These are phyloP conservation scores for Philaethria dido DNA, from an alignment of 2,888 invertebrate species.

Conservation along the genomic window DNA sequence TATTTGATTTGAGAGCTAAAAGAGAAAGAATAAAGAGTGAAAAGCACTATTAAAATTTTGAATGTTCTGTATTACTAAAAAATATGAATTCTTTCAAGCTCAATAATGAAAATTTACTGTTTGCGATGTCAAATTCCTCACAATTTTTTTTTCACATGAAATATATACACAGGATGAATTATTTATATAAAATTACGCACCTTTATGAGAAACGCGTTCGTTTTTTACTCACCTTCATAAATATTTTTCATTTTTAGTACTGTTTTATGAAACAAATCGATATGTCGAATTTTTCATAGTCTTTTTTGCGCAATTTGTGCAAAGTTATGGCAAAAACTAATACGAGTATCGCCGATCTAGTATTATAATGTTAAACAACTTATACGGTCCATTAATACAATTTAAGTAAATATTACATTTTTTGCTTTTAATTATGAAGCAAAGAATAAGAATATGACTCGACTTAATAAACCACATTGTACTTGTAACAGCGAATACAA, in stretches of 20 bases:
- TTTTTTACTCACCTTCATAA: constrained; percentile 31
- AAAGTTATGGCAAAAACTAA: constrained; percentile 5
- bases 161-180: constrained; percentile 47
- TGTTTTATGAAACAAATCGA: neutral
- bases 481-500: neutral
- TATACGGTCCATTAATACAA: neutral
- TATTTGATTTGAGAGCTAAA: neutral
- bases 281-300: neutral
- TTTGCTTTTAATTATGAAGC: neutral
- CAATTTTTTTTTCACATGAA: constrained; percentile 40
- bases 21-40: neutral
- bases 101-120: constrained; percentile 15
- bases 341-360: neutral
- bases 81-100: constrained; percentile 6
- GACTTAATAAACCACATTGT: constrained; percentile 15
- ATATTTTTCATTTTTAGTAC: constrained; percentile 26
- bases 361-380: neutral
- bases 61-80: neutral
- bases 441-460: neutral
- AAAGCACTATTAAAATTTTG: neutral
- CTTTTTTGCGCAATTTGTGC: constrained; percentile 10
- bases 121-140: constrained; percentile 33
- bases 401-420: constrained; percentile 1
- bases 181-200: constrained; percentile 53
- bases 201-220: constrained; percentile 46